A percentile compares a stretch with the other conserved stretches of the same genome.
Evolutionary conservation across 2,888 invertebrate genomes (phyloP).

Genomic region (Drosophila putrida): DNA sequence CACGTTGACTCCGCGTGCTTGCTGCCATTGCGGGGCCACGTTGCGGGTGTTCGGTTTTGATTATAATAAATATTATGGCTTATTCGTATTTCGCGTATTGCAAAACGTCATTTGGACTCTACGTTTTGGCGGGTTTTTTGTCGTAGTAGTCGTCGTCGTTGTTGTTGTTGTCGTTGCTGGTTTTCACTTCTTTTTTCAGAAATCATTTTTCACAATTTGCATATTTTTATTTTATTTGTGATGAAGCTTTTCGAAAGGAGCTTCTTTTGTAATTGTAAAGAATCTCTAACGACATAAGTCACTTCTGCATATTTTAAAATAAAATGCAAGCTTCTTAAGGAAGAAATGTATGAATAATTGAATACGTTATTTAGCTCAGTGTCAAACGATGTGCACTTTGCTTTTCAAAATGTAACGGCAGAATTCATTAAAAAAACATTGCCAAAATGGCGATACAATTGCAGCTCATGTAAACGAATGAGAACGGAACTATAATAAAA

Average conservation of each 20-base stretch:
- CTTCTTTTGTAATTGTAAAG: slow-evolving; percentile 6
- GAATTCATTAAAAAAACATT: background rate
- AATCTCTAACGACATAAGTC: slow-evolving; percentile 3
- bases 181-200: slow-evolving; percentile 20
- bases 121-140: slow-evolving; percentile 17
- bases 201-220: slow-evolving; percentile 38
- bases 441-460: background rate
- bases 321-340: background rate
- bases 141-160: slow-evolving; percentile 21
- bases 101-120: slow-evolving; percentile 55
- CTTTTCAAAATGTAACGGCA: background rate
- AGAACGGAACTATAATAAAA: background rate
- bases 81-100: slow-evolving; percentile 58
- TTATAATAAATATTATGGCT: slow-evolving; percentile 73
- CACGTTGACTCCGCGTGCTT: slow-evolving; percentile 37
- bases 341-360: background rate
- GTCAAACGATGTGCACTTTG: background rate
- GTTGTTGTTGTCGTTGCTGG: slow-evolving; percentile 7
- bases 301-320: background rate
- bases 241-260: slow-evolving; percentile 11
- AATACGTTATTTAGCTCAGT: background rate
- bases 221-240: background rate
- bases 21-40: slow-evolving; percentile 35
- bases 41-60: slow-evolving; percentile 78
- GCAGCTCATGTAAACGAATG: background rate